phyloP scores from a whole-genome alignment of 2,888 invertebrate species.

The Hydroisotoma schaefferi region DNA sequence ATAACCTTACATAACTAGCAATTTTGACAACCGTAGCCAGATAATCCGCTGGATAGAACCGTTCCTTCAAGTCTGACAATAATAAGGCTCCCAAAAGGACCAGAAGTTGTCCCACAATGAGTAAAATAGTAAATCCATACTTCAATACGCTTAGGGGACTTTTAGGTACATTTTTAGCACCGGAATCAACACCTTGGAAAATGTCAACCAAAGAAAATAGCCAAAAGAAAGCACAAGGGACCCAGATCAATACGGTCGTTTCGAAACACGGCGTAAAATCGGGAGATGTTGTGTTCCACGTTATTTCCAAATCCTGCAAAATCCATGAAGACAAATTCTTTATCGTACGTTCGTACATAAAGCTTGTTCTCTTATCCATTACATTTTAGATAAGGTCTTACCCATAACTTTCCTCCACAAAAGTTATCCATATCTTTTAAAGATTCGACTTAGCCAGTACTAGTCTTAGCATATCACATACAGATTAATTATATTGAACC shows the following conservation, averaged over 20 bases:
- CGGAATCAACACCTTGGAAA: conserved; percentile 61
- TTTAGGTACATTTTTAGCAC: conserved; percentile 64
- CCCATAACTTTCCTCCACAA: too few relatives aligned
- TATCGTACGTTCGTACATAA: too few relatives aligned
- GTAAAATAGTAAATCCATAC: background rate
- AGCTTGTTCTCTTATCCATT: too few relatives aligned
- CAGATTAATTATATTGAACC: too few relatives aligned
- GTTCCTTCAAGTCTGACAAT: background rate
- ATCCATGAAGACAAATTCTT: background rate
- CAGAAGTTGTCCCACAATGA: too few relatives aligned
- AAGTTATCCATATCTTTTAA: too few relatives aligned
- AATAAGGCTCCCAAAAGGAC: conserved; percentile 11
- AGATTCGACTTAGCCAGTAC: too few relatives aligned
- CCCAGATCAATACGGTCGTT: conserved; percentile 83
- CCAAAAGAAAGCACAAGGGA: conserved; percentile 82
- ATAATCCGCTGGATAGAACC: background rate
- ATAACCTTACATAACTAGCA: too few relatives aligned
- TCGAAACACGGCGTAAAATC: conserved; percentile 88
- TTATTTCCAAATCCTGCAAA: conserved; percentile 68
- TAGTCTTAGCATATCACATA: too few relatives aligned
- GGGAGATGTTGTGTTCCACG: conserved; percentile 76
- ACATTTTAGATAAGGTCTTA: too few relatives aligned
- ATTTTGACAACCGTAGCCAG: conserved; percentile 2
- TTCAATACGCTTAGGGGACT: conserved; percentile 43
- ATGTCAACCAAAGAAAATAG: conserved; percentile 65